A percentile compares a stretch with the other conserved stretches of the same genome.
Conservation (phyloP, 2,888 invertebrate genomes). For the Epinotia ramella region DNA sequence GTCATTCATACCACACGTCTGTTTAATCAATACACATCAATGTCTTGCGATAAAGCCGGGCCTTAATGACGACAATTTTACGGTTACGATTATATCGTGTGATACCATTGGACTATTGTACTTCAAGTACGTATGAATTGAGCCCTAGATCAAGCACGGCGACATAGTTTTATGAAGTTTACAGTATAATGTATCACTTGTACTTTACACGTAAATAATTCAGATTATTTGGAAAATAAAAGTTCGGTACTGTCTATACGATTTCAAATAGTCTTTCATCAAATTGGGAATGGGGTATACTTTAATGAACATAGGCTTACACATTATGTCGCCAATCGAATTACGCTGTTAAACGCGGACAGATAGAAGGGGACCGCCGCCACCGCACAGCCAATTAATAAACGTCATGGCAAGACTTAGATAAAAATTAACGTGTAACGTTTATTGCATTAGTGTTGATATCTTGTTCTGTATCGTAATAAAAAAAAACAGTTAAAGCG, state of each 20-base stretch:
- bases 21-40: conserved; percentile 41
- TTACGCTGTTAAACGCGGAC: too few species aligned
- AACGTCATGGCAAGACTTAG: too few species aligned
- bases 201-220: background rate
- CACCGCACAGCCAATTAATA: too few species aligned
- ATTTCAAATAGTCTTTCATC: background rate
- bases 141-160: conserved; percentile 1
- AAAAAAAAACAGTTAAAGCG: background rate
- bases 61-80: conserved; percentile 19
- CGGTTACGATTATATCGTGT: too few species aligned
- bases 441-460: background rate
- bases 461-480: background rate
- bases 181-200: background rate
- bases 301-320: too few species aligned
- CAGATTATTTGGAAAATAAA: background rate
- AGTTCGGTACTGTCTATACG: too few species aligned
- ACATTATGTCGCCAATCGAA: too few species aligned
- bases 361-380: too few species aligned
- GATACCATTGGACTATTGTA: conserved; percentile 10
- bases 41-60: conserved; percentile 32
- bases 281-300: too few species aligned
- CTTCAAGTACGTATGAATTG: conserved; percentile 19
- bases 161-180: conserved; percentile 18
- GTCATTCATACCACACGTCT: conserved; percentile 26
- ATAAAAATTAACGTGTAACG: background rate